Percentiles rank a stretch among this genome's conserved stretches.
Conservation (phyloP, 2,888 invertebrate species). For the Ommatoiulus sabulosus region DNA sequence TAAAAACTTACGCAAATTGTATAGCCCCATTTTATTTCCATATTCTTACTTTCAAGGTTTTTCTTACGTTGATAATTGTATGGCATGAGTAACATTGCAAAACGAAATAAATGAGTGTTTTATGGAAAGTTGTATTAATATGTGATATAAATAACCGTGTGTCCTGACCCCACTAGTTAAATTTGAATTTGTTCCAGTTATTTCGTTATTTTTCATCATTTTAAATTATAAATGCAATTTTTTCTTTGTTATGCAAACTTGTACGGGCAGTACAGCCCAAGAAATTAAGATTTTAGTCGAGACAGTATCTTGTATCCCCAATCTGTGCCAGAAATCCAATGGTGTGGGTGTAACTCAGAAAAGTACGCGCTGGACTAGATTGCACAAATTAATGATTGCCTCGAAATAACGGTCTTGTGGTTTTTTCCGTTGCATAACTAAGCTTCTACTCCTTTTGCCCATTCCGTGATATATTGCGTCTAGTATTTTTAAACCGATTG, state of each 20-base stretch:
- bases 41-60: too few relatives aligned
- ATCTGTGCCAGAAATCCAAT: constrained; percentile 10
- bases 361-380: background rate
- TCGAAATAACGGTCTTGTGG: background rate
- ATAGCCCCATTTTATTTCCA: too few relatives aligned
- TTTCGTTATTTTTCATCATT: background rate
- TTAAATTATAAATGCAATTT: background rate
- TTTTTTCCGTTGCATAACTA: background rate
- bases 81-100: too few relatives aligned
- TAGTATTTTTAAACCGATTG: background rate
- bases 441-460: background rate
- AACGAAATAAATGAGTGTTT: too few relatives aligned
- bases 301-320: background rate
- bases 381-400: background rate
- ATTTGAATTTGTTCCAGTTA: background rate
- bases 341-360: background rate
- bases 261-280: constrained; percentile 5
- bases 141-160: background rate
- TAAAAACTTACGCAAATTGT: too few relatives aligned
- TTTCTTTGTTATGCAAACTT: background rate
- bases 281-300: constrained; percentile 28
- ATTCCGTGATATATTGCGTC: constrained; percentile 13
- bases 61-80: too few relatives aligned
- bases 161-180: background rate
- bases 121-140: background rate